Conservation (phyloP, 2,888 invertebrate species). For the Cheilosia urbana region DNA sequence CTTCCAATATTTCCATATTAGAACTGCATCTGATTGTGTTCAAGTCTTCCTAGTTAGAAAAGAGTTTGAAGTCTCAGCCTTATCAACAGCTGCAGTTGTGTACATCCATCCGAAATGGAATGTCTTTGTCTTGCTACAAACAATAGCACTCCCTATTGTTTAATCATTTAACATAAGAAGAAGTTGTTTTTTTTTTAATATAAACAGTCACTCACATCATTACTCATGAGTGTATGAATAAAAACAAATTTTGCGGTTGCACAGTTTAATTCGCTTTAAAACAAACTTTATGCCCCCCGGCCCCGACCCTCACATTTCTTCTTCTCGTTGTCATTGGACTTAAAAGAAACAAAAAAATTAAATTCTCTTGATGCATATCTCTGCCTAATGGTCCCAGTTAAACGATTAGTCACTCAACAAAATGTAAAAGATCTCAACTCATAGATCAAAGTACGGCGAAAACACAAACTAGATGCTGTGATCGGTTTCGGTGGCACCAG, state of each 20-base stretch:
- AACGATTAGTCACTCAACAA: constrained; percentile 62
- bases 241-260: constrained; percentile 39
- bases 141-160: constrained; percentile 26
- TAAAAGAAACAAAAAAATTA: constrained; percentile 13
- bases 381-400: constrained; percentile 36
- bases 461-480: constrained; percentile 24
- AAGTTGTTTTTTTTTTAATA: constrained; percentile 7
- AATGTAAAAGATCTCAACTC: constrained; percentile 56
- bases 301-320: not conserved
- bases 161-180: constrained; percentile 20
- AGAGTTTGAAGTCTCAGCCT: not conserved
- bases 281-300: not conserved
- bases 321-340: constrained; percentile 27
- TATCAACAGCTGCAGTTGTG: constrained; percentile 28
- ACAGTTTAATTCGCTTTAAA: constrained; percentile 38
- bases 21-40: not conserved
- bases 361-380: constrained; percentile 53
- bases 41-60: constrained; percentile 5
- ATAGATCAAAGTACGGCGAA: constrained; percentile 53
- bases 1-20: not conserved
- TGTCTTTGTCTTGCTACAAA: constrained; percentile 18
- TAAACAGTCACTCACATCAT: constrained; percentile 20
- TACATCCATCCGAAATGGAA: constrained; percentile 4
- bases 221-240: constrained; percentile 44
- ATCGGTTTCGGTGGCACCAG: constrained; percentile 33